phyloP scores from a whole-genome alignment of 2,888 invertebrate species.

The Oscheius sp. region DNA sequence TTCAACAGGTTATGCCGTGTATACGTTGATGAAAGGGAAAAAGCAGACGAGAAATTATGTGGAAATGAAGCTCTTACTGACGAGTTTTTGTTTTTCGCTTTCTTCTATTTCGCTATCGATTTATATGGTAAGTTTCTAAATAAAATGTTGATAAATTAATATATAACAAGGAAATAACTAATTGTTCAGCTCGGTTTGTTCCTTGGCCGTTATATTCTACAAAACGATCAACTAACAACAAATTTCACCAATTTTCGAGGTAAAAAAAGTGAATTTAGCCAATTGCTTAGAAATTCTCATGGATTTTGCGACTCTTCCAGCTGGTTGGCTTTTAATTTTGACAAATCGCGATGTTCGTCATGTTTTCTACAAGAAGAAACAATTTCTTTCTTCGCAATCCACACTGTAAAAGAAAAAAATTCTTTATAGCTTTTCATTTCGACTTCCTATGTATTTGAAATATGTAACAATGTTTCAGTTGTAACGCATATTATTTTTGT shows the following conservation, averaged over 20 bases:
- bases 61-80: background rate
- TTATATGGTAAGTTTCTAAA: slow-evolving; percentile 6
- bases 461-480: too few relatives aligned
- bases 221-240: background rate
- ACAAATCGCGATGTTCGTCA: background rate
- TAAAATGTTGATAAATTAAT: too few relatives aligned
- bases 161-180: too few relatives aligned
- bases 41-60: slow-evolving; percentile 3
- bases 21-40: background rate
- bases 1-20: background rate
- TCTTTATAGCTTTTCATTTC: too few relatives aligned
- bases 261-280: too few relatives aligned
- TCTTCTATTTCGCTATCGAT: slow-evolving; percentile 1
- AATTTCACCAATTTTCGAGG: background rate
- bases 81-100: slow-evolving; percentile 3
- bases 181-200: background rate
- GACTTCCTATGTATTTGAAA: too few relatives aligned
- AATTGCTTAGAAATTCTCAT: background rate
- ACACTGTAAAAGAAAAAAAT: background rate
- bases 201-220: background rate
- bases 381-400: slow-evolving; percentile 2
- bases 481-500: too few relatives aligned
- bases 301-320: slow-evolving; percentile 8
- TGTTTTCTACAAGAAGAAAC: background rate
- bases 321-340: slow-evolving; percentile 3